These are phyloP conservation scores for Montipora foliosa DNA, from an alignment of 64 coral and sea anemone species.

Conservation along the genomic window DNA sequence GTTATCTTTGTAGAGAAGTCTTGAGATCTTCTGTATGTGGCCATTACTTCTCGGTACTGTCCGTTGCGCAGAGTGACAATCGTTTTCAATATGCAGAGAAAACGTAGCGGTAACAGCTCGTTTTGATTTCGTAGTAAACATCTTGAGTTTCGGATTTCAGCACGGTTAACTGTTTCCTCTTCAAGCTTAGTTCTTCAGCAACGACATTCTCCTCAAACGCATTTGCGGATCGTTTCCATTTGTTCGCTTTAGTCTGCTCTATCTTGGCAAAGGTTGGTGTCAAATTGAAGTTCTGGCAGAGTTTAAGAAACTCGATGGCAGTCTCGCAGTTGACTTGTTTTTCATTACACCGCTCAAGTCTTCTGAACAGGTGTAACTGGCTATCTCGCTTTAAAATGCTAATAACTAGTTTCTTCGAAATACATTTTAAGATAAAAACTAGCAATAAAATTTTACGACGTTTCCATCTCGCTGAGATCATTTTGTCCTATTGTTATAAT, in stretches of 20 bases:
- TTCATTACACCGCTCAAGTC: constrained; percentile 53
- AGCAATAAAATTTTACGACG: too few species aligned
- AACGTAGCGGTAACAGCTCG: constrained; percentile 31
- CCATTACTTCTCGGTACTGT: constrained; percentile 5
- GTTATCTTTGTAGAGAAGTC: background rate
- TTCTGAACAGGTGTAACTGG: constrained; percentile 44
- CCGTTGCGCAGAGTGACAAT: constrained; percentile 24
- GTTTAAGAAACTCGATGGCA: constrained; percentile 37
- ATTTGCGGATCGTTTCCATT: constrained; percentile 17
- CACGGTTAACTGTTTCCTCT: constrained; percentile 15
- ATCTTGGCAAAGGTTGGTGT: background rate
- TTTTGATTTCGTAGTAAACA: constrained; percentile 17
- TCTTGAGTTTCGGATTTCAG: constrained; percentile 26
- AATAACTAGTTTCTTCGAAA: background rate
- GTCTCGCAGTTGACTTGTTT: constrained; percentile 56
- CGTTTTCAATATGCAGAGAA: constrained; percentile 19
- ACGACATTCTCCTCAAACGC: constrained; percentile 16
- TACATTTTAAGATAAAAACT: too few species aligned
- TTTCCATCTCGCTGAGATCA: background rate
- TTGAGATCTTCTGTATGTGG: constrained; percentile 57
- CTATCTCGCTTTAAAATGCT: constrained; percentile 33
- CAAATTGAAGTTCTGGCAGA: constrained; percentile 35
- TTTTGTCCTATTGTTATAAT: too few species aligned
- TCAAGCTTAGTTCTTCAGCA: constrained; percentile 34
- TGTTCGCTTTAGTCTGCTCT: background rate